phyloP scores from a whole-genome alignment of 2,797 vertebrate genomes.

The Cynodonichthys magdalenae region DNA sequence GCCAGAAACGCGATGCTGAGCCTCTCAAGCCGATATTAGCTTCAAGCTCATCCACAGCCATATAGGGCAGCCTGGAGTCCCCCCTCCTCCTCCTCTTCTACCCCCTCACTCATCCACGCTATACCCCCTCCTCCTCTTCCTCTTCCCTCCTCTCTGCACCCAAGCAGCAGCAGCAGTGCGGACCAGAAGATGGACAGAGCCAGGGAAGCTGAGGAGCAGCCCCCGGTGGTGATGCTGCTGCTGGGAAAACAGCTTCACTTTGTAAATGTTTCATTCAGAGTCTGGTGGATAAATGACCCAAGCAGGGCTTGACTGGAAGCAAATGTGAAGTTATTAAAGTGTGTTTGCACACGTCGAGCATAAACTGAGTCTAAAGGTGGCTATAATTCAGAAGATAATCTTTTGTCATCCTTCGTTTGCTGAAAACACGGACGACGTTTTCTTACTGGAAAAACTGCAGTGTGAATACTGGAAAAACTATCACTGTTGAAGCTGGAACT shows the following conservation, averaged over 20 bases:
- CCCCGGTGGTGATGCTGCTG: conserved; percentile 9
- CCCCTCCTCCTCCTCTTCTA: conserved; percentile 32
- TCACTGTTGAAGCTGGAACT: too few species aligned
- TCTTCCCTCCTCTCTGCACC: conserved; percentile 21
- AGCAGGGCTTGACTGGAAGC: neutral
- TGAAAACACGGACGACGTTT: too few species aligned
- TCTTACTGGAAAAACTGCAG: too few species aligned
- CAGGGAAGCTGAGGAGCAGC: conserved; percentile 28
- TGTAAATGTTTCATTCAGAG: neutral
- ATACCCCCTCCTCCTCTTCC: conserved; percentile 2
- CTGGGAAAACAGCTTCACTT: neutral
- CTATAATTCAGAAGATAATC: too few species aligned
- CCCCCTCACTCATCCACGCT: conserved; percentile 18
- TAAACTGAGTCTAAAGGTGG: too few species aligned
- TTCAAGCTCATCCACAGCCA: conserved; percentile 93
- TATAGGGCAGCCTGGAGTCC: conserved; percentile 87
- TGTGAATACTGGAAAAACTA: too few species aligned
- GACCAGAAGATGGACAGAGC: conserved; percentile 27
- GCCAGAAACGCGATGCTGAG: conserved; percentile 80
- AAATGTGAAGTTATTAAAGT: too few species aligned
- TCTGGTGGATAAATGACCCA: neutral
- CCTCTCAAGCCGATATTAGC: conserved; percentile 88
- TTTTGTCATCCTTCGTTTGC: too few species aligned
- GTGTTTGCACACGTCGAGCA: too few species aligned
- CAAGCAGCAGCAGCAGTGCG: conserved; percentile 53